Conservation (phyloP, 2,113 vertebrate genomes). For the Gracilinanus agilis region DNA sequence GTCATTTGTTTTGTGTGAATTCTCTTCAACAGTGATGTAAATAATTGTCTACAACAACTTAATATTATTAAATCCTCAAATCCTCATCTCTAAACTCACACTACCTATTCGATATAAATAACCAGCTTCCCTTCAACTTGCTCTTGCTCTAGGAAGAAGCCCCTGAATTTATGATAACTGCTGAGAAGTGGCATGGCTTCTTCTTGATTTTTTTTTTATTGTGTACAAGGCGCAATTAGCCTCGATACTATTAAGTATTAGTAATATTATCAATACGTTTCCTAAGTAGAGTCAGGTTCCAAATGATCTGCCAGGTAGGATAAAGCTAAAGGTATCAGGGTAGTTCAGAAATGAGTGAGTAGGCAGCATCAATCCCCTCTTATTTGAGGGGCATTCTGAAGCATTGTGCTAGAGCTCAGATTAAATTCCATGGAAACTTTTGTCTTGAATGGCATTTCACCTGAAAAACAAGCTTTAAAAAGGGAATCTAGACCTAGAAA, state of each 20-base stretch:
- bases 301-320: background rate
- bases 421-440: background rate
- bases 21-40: conserved; percentile 37
- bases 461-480: conserved; percentile 17
- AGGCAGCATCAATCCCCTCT: background rate
- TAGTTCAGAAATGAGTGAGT: background rate
- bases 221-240: background rate
- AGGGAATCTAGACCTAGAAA: conserved; percentile 44
- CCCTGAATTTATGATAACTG: background rate
- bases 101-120: background rate
- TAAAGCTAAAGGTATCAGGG: background rate
- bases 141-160: background rate
- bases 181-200: background rate
- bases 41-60: conserved; percentile 43
- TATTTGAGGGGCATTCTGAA: background rate
- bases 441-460: conserved; percentile 15
- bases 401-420: background rate
- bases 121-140: background rate
- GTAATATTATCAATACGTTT: background rate
- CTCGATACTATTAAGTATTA: background rate
- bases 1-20: conserved; percentile 12
- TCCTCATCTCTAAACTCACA: background rate
- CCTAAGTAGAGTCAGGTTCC: background rate
- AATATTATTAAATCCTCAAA: conserved; percentile 1
- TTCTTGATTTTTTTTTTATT: background rate